These are phyloP conservation scores for Mesorhabditis belari DNA, from an alignment of 2,888 invertebrate species.

Conservation along the genomic window DNA sequence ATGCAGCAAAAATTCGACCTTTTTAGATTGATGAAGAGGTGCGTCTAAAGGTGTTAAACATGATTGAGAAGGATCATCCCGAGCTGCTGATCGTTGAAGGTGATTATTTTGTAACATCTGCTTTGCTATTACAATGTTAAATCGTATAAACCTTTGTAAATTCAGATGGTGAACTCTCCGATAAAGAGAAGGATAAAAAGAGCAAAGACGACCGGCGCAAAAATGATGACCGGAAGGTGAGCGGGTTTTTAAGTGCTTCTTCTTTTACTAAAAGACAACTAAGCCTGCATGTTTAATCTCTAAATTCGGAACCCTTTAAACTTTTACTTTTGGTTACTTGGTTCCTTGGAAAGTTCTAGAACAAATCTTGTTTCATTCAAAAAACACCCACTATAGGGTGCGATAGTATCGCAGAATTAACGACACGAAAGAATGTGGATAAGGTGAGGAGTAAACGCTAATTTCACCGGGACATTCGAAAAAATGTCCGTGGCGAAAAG, in stretches of 20 bases:
- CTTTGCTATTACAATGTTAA: too few relatives aligned
- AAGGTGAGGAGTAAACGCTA: not conserved
- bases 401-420: not conserved
- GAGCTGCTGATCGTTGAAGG: constrained; percentile 31
- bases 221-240: too few relatives aligned
- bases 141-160: not conserved
- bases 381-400: not conserved
- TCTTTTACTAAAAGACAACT: too few relatives aligned
- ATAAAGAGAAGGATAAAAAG: constrained; percentile 20
- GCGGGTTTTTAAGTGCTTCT: too few relatives aligned
- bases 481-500: too few relatives aligned
- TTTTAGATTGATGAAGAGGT: constrained; percentile 11
- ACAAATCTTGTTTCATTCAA: not conserved
- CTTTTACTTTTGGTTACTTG: too few relatives aligned
- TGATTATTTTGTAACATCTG: not conserved
- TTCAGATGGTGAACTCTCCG: constrained; percentile 36
- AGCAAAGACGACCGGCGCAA: not conserved
- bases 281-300: too few relatives aligned
- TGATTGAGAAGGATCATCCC: constrained; percentile 34
- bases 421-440: not conserved
- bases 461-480: too few relatives aligned
- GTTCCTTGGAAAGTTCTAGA: too few relatives aligned
- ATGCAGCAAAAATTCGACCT: too few relatives aligned
- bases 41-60: constrained; percentile 30
- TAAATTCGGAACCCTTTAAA: too few relatives aligned